Evolutionary conservation across 2,888 invertebrate species (phyloP).

Genomic region (Drosophila rellima): DNA sequence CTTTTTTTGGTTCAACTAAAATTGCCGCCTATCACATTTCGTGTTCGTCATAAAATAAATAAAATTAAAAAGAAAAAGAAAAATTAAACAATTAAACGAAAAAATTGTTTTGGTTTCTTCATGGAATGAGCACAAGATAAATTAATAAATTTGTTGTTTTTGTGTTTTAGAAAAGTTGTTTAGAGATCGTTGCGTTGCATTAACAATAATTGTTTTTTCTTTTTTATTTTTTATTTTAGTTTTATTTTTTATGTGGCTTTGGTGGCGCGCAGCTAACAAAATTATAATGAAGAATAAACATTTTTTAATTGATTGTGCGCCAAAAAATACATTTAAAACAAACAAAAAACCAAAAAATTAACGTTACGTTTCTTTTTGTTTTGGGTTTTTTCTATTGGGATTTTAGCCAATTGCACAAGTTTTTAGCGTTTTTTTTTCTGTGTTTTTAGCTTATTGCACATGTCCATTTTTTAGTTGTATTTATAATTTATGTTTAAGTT

Average conservation of each 20-base stretch:
- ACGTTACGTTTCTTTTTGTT: background rate
- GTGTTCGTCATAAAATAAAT: slow-evolving; percentile 69
- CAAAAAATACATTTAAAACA: slow-evolving; percentile 16
- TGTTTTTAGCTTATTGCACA: slow-evolving; percentile 55
- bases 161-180: slow-evolving; percentile 58
- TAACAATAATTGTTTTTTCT: slow-evolving; percentile 68
- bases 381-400: slow-evolving; percentile 19
- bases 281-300: slow-evolving; percentile 15
- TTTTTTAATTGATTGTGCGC: slow-evolving; percentile 48
- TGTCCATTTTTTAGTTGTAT: slow-evolving; percentile 42
- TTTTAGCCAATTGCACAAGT: slow-evolving; percentile 47
- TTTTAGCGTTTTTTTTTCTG: slow-evolving; percentile 6
- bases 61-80: slow-evolving; percentile 38
- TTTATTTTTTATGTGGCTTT: slow-evolving; percentile 55
- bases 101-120: slow-evolving; percentile 50
- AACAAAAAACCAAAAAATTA: slow-evolving; percentile 5
- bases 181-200: slow-evolving; percentile 81
- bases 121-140: slow-evolving; percentile 81
- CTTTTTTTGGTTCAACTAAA: slow-evolving; percentile 71
- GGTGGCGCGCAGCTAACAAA: slow-evolving; percentile 46
- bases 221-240: slow-evolving; percentile 27
- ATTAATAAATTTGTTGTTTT: slow-evolving; percentile 64
- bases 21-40: slow-evolving; percentile 74
- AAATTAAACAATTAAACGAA: slow-evolving; percentile 57
- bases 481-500: slow-evolving; percentile 24